Conservation (phyloP, 2,113 vertebrate genomes). For the Miniopterus natalensis region DNA sequence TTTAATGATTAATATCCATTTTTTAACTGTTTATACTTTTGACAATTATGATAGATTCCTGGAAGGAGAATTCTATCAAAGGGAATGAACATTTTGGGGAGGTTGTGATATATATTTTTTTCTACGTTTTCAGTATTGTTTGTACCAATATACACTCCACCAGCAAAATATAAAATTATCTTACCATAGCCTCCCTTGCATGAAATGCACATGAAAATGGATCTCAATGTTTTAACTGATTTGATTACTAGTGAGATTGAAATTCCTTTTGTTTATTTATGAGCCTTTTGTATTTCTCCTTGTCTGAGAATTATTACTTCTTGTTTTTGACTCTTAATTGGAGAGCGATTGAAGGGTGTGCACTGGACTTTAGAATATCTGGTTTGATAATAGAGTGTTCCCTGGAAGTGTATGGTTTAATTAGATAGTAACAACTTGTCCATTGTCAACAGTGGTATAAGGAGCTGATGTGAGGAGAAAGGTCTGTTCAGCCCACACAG, state of each 20-base stretch:
- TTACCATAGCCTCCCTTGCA: background rate
- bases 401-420: background rate
- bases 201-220: background rate
- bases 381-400: background rate
- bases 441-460: accelerated
- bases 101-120: background rate
- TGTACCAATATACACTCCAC: background rate
- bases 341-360: background rate
- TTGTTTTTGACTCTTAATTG: background rate
- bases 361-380: background rate
- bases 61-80: background rate
- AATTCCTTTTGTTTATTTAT: slow-evolving; percentile 33
- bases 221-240: background rate
- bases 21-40: background rate
- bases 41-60: background rate
- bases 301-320: background rate
- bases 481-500: accelerated
- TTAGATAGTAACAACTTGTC: background rate
- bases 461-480: background rate
- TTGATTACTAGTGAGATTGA: background rate
- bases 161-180: background rate
- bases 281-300: background rate
- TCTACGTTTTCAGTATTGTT: background rate
- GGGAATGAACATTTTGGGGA: background rate
- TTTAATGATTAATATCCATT: background rate